Base-by-base conservation (phyloP, 1,140 invertebrate species). In the Amyelois transitella region DNA sequence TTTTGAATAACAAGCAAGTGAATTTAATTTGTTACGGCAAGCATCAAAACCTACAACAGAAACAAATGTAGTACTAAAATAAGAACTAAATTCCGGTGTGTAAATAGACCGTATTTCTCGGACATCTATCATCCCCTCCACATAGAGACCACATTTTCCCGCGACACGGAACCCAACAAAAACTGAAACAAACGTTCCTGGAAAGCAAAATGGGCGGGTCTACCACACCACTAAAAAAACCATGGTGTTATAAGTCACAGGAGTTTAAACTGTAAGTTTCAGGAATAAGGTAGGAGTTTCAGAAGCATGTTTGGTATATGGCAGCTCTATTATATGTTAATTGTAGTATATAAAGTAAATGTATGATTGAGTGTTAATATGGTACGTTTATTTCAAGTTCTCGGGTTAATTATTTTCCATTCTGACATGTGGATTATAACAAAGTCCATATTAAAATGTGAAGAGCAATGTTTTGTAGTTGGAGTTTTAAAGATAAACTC, bases 221-320 rank as follows among this genome's bases (percentile, higher is more conserved):
- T 20, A 21, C 8, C 20, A 21, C 6, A 17, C 2, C 20, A 48
- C 45, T 19, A 48, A 48, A 45, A n/a, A 48, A 48, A 48, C 45
- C 18, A 21, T 21, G n/a, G 12, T 32, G 20, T 7, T 24, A 52
- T 66, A 69, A 64, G 60, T 62, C 62, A 38, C n/a, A 2, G 12
- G 12, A 38, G 17, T 8, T 14, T 38, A 38, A 1, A 38, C 32
- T 38, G 7, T 38, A 14, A 14, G 12, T 14, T 14, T 38, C 17
- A 5, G 2, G 12, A 38, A 14, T 38, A 38, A 14, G 32, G 32
- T 38, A 8, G 32, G 17, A 14, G 17, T 38, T 38, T 8, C 5
- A 14, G n/a, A n/a, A n/a, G 32, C 32, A 38, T 14, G 32, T 2
- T 38, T 38, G n/a, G 32, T 38, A 38, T 38, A 14, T 14, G 17